Percentiles rank a stretch among this genome's conserved stretches.
Evolutionary conservation across 1,140 invertebrate genomes (phyloP).

Genomic region (Fopius arisanus): DNA sequence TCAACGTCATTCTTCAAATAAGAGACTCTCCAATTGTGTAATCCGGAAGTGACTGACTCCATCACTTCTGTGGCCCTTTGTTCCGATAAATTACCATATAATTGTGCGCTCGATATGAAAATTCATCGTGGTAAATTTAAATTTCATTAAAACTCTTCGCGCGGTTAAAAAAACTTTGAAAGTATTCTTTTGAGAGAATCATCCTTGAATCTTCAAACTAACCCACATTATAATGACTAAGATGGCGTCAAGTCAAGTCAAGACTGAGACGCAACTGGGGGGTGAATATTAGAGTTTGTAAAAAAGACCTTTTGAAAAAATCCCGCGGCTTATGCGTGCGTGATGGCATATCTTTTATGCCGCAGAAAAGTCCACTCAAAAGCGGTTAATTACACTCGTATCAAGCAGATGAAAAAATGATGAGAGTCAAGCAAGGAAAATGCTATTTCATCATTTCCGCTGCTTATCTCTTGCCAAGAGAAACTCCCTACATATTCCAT

Average conservation of each 20-base stretch:
- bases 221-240: neutral
- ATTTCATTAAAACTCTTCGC: no score
- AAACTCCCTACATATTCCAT: no score
- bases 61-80: neutral
- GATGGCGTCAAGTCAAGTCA: no score
- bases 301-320: neutral
- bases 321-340: conserved; percentile 35
- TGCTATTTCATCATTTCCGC: no score
- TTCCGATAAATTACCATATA: neutral
- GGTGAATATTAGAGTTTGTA: conserved; percentile 1
- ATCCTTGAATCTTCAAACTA: no score
- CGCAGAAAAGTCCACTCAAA: conserved; percentile 37
- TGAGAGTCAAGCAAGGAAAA: no score
- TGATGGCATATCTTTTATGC: conserved; percentile 41
- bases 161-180: no score
- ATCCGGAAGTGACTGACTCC: conserved; percentile 3
- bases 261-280: neutral
- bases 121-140: no score
- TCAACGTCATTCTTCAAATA: conserved; percentile 16
- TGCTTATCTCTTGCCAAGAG: no score
- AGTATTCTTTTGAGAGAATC: no score
- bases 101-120: neutral
- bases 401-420: neutral
- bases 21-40: neutral
- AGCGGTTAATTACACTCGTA: conserved; percentile 49